Percentiles rank a stretch among this genome's conserved stretches.
Conservation (phyloP, 2,888 invertebrate genomes). For the Drosophila robusta region DNA sequence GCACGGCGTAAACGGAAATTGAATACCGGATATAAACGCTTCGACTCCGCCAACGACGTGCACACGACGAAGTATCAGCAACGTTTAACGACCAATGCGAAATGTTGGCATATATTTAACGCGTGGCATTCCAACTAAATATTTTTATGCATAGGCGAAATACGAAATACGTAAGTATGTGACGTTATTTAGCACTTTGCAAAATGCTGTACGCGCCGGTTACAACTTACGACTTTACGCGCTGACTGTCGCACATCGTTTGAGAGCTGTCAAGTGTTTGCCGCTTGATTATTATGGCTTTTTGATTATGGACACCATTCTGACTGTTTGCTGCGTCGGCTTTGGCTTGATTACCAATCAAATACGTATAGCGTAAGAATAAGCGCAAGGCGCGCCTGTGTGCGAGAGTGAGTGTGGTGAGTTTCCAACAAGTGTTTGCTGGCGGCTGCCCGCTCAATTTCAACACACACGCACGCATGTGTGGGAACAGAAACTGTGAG, state of each 20-base stretch:
- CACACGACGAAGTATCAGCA: constrained; percentile 52
- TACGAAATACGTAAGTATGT: constrained; percentile 1
- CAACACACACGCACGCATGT: constrained; percentile 28
- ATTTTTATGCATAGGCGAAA: constrained; percentile 1
- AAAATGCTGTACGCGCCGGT: constrained; percentile 49
- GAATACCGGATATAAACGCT: constrained; percentile 1
- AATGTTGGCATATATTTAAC: constrained; percentile 63
- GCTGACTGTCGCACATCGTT: constrained; percentile 70
- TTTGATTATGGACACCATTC: constrained; percentile 68
- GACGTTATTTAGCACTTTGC: constrained; percentile 47
- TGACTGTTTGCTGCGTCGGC: constrained; percentile 59
- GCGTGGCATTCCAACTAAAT: constrained; percentile 26
- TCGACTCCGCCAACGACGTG: constrained; percentile 29
- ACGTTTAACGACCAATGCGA: constrained; percentile 57
- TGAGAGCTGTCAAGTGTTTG: constrained; percentile 70
- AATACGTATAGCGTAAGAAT: constrained; percentile 45
- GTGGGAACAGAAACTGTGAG: constrained; percentile 2
- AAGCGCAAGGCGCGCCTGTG: constrained; percentile 39
- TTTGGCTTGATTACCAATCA: constrained; percentile 64
- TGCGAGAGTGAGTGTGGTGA: constrained; percentile 67
- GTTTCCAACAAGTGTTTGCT: constrained; percentile 74
- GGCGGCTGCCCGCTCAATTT: constrained; percentile 37
- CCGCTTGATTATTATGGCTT: constrained; percentile 72
- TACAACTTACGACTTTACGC: constrained; percentile 69
- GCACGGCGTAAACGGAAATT: background rate